phyloP scores from a whole-genome alignment of 2,888 invertebrate genomes.

The Gisinianus flammeolus region DNA sequence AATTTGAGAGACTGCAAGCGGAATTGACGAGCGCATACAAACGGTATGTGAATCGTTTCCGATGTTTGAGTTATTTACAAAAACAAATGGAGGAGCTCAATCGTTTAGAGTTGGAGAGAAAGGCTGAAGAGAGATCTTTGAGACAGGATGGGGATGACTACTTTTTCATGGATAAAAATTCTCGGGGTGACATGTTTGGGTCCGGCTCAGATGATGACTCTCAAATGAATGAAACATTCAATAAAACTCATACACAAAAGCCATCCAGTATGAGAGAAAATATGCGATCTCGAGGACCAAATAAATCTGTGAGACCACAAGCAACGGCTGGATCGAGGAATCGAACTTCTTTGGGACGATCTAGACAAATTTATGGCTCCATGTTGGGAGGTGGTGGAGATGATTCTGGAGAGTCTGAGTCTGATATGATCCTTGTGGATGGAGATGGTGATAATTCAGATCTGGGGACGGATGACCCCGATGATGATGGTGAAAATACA shows the following conservation, averaged over 20 bases:
- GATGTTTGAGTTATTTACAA: constrained; percentile 87
- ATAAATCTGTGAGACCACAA: constrained; percentile 19
- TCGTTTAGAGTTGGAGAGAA: constrained; percentile 76
- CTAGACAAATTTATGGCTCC: constrained; percentile 51
- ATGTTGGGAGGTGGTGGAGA: constrained; percentile 54
- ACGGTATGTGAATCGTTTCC: constrained; percentile 84
- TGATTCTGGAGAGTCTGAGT: constrained; percentile 55
- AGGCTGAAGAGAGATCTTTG: constrained; percentile 71
- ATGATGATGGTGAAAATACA: constrained; percentile 56
- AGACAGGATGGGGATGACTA: constrained; percentile 59
- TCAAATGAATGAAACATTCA: constrained; percentile 32
- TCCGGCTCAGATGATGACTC: constrained; percentile 47
- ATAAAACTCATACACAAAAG: constrained; percentile 1
- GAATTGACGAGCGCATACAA: constrained; percentile 84
- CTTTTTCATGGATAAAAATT: constrained; percentile 40
- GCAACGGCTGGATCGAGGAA: constrained; percentile 39
- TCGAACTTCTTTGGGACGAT: constrained; percentile 35
- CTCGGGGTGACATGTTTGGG: constrained; percentile 38
- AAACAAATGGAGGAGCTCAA: constrained; percentile 83
- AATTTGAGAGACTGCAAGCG: constrained; percentile 85
- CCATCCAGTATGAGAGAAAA: constrained; percentile 43
- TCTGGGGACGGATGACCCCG: constrained; percentile 53
- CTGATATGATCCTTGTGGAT: constrained; percentile 55
- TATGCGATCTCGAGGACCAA: constrained; percentile 43
- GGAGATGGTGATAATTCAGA: constrained; percentile 54